A percentile compares a stretch with the other conserved stretches of the same genome.
phyloP scores from a whole-genome alignment of 1,140 invertebrate genomes.

The Zaprionus davidi region DNA sequence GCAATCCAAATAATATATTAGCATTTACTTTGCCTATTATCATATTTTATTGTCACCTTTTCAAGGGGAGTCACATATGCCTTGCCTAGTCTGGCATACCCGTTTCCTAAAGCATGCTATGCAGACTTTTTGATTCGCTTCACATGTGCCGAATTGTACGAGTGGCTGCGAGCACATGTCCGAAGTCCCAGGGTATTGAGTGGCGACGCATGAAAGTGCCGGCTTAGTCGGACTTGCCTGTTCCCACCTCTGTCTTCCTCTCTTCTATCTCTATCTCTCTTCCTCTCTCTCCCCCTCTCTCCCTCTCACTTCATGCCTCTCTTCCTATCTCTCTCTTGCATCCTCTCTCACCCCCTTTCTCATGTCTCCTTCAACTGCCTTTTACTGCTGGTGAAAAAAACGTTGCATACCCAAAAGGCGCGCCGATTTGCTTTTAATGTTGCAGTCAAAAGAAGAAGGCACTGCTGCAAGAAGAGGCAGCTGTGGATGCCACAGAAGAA shows the following conservation, averaged over 20 bases:
- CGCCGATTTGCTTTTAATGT: neutral
- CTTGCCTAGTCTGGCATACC: neutral
- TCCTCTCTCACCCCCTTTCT: neutral
- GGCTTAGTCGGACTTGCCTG: neutral
- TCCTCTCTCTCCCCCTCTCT: too few species aligned
- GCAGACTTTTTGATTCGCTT: neutral
- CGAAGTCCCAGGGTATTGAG: constrained; percentile 1
- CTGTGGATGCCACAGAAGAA: neutral
- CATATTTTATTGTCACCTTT: neutral
- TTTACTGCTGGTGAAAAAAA: constrained; percentile 10
- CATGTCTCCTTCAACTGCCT: neutral
- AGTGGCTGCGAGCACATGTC: neutral
- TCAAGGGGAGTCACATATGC: neutral
- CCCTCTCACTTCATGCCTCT: neutral
- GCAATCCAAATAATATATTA: too few species aligned
- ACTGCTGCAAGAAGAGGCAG: neutral
- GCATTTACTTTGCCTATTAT: too few species aligned
- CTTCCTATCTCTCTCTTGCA: neutral
- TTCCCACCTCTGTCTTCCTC: neutral
- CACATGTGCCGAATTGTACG: neutral
- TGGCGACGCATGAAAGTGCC: constrained; percentile 3
- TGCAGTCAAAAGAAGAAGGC: neutral
- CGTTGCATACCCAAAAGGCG: constrained; percentile 43
- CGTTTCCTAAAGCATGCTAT: neutral
- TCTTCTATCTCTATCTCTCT: too few species aligned